Evolutionary conservation across 1,140 invertebrate species (phyloP), one percentile per base, ranked within the genome.

Genomic region (Megathymus violae): DNA sequence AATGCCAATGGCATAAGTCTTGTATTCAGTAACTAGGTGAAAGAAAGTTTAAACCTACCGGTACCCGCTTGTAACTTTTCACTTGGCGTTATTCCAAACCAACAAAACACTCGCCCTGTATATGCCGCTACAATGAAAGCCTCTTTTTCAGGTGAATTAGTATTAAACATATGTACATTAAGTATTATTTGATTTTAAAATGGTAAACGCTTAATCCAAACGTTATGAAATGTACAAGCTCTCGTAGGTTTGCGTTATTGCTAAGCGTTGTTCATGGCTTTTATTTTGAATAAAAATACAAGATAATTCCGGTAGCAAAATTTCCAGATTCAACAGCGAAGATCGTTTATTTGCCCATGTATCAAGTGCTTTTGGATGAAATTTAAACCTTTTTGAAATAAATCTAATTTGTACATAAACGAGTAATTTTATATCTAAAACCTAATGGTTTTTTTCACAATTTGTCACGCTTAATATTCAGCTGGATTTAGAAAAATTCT

Each of bases 111-210:
- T 17, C 17, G 22, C 14, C 50, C 36, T 56, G 22, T 56, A 44
- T 44, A 56, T 34, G 31, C 14, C 15, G 25, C 27, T 44, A 44
- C 52, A 22, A 10, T 43, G 15, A 17, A 31, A 44, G 13, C 52
- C 52, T 25, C 17, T 14, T 22, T 31, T 50, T 27, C 52, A 56
- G 40, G 52, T 56, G 40, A 56, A 44, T 43, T 43, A 56, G 38
- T 56, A 44, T 58, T 36, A 36, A 36, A 11, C 34, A 36, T 36
- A 36, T n/a, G 11, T 11, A 31, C n/a, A n/a, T n/a, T n/a, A n/a
- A 31, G 22, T 58, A 44, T 58, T 58, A 58, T 58, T 58, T 58
- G 52, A 58, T 58, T 58, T 58, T 58, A 58, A 58, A 58, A 58
- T 22, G 52, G 52, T n/a, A 44, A n/a, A 44, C 19, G 22, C 0